Evolutionary conservation across 2,797 vertebrate genomes (phyloP), one percentile per base, ranked within the genome.

Genomic region (Rhinatrema bivittatum): DNA sequence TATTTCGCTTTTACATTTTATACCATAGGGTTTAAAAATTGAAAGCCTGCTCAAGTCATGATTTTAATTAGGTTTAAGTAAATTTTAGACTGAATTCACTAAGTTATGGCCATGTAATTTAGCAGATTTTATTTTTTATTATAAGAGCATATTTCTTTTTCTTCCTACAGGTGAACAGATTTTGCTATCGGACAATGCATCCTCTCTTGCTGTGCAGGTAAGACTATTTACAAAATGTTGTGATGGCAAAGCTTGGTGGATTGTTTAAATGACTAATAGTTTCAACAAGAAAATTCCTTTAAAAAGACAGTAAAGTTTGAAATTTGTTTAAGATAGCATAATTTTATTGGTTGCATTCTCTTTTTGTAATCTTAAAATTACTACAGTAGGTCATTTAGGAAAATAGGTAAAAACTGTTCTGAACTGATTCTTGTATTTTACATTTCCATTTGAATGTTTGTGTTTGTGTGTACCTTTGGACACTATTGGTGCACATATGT

Each of bases 131-230:
- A n/a, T n/a, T n/a, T n/a, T n/a, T n/a, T n/a, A n/a, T n/a, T n/a
- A n/a, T n/a, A n/a, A n/a, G n/a, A n/a, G n/a, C n/a, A n/a, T n/a
- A n/a, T n/a, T n/a, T n/a, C n/a, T 37, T 66, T 66, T 33, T 56
- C 17, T 70, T 74, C 69, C 64, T 50, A 38, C 81, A 98, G 94
- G 93, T 23, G 90, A 95, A 52, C 94, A 99, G 67, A 94, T 98
- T 72, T 81, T 98, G 51, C 87, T 98, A 60, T 97, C 95, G 62
- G 95, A 98, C 62, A 94, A 93, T 60, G 93, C 94, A 20, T 89
- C 93, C 36, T 98, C 91, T 37, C 86, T 98, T 39, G 92, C 93
- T 60, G 95, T 98, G 51, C 94, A 98, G 95, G 94, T 98, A 77
- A 91, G 59, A 40, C 36, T 16, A 25, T 16, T n/a, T n/a, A n/a